Percentiles rank a stretch among this genome's conserved stretches.
Evolutionary conservation across 1,140 invertebrate genomes (phyloP).

Genomic region (Laupala kohalensis): DNA sequence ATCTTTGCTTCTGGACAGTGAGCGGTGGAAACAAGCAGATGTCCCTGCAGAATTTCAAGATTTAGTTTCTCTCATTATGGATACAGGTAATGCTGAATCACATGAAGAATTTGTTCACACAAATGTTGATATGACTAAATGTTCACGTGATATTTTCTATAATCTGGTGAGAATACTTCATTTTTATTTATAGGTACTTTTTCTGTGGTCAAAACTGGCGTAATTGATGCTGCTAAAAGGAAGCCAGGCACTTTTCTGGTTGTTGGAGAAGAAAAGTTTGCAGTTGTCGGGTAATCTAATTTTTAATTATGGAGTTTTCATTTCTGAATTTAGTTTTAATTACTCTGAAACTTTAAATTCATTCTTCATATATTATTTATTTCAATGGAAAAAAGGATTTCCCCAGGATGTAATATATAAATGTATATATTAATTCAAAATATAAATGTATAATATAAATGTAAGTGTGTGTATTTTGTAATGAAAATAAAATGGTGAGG

Average conservation of each 20-base stretch:
- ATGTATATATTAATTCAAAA: no score
- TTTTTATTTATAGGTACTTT: constrained; percentile 20
- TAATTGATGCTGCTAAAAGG: constrained; percentile 21
- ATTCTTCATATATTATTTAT: no score
- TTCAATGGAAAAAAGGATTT: no score
- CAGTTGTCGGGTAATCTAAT: constrained; percentile 55
- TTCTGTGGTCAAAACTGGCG: constrained; percentile 16
- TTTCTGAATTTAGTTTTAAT: background rate
- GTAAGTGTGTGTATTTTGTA: no score
- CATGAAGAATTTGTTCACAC: no score
- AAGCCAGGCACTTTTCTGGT: constrained; percentile 33
- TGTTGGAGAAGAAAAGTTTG: constrained; percentile 68
- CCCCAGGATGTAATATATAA: no score
- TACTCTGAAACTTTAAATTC: no score
- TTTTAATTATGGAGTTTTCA: background rate
- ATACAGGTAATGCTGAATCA: constrained; percentile 26
- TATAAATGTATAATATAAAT: no score
- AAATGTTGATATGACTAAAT: background rate
- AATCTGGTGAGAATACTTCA: background rate
- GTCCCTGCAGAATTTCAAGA: constrained; percentile 76
- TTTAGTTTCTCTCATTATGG: constrained; percentile 60
- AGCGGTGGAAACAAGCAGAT: constrained; percentile 88
- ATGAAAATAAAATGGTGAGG: no score
- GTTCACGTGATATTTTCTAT: background rate
- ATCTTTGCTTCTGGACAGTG: constrained; percentile 69